These are phyloP conservation scores for Sitta europaea DNA, from an alignment of 2,113 vertebrate genomes.

Conservation along the genomic window DNA sequence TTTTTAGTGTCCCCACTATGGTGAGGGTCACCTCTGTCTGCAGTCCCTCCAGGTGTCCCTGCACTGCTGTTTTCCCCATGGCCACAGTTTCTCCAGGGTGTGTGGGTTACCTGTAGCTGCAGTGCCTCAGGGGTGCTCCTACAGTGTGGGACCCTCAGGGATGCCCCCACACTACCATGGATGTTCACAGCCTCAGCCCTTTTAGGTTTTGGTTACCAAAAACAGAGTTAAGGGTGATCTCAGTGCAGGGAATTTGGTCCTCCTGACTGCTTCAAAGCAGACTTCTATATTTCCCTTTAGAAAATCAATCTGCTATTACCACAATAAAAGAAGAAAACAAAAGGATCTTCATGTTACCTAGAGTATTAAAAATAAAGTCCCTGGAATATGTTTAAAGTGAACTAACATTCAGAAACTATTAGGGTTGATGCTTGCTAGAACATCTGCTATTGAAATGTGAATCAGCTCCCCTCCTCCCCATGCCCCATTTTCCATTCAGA, in stretches of 20 bases:
- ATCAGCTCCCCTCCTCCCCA: neutral
- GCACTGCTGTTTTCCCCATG: neutral
- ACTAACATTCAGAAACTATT: neutral
- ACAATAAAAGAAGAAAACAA: neutral
- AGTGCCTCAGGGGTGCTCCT: neutral
- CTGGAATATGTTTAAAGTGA: neutral
- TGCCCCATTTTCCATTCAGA: neutral
- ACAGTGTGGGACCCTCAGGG: neutral
- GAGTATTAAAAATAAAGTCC: neutral
- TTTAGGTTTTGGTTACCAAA: neutral
- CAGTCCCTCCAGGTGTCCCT: neutral
- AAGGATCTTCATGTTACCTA: neutral
- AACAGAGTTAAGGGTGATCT: neutral
- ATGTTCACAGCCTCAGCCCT: neutral
- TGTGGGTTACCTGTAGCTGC: neutral
- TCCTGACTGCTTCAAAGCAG: neutral
- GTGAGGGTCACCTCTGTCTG: neutral
- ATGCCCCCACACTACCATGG: fast-evolving
- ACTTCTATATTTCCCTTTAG: neutral
- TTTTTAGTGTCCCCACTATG: neutral
- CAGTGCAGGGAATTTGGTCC: neutral
- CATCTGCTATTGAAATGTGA: neutral
- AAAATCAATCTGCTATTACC: neutral
- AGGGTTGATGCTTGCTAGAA: neutral
- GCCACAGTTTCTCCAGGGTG: neutral